Base-by-base conservation (phyloP, 1,140 invertebrate genomes). In the Halesus radiatus region DNA sequence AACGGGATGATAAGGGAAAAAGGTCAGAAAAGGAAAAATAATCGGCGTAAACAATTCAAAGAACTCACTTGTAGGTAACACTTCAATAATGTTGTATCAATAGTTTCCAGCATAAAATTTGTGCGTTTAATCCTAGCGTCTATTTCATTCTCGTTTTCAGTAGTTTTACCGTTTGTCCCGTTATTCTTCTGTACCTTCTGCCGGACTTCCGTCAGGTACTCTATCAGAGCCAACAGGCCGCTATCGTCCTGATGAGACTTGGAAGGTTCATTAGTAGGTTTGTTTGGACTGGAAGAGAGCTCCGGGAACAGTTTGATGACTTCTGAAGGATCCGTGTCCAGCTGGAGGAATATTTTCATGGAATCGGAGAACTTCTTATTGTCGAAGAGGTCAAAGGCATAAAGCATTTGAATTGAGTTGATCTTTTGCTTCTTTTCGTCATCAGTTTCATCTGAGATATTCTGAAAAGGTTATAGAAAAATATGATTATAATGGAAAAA, bases 31-130 rank as follows among this genome's bases (percentile, higher is more conserved):
- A 37, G 32, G 32, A 37, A 37, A 3, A 37, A 37, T 7, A 37
- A 37, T 37, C 1, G 3, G 7, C 32, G 4, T 37, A 7, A 7
- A 37, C 32, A 37, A 45, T 13, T 8, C 10, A 45, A 0, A 8
- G 8, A 0, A 13, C 13, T 5, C 15, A 96, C 95, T 92, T 97
- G 94, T 68, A 99, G 91, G 90, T 99, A 99, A 88, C 98, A 99
- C 87, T 99, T 99, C 0, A 99, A 89, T 60, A 99, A 88, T 1
- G 98, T 98, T 3, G 98, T 99, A 86, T 99, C 98, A 81, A 99
- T 98, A 56, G 99, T 96, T 88, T 98, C 97, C 22, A 98, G 87
- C 45, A 98, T 29, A 29, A 29, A 29, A 29, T 29, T 91, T 73
- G 89, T 90, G 8, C 90, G 89, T 78, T 86, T 87, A 15, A 53